Conservation (phyloP, 2,113 vertebrate species). For the Cyanoderma ruficeps region DNA sequence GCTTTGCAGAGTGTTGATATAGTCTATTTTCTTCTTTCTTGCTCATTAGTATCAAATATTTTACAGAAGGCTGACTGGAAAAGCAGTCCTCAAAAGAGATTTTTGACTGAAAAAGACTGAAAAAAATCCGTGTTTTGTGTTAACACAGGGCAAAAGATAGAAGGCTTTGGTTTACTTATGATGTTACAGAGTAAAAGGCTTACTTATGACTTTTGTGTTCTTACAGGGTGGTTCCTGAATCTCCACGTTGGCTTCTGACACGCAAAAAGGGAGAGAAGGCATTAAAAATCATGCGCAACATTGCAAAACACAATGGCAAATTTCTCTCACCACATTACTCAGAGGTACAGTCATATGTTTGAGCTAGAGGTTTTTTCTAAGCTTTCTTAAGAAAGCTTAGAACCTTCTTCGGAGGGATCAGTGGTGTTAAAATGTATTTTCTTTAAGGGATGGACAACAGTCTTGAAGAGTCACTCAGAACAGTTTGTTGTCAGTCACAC, state of each 20-base stretch:
- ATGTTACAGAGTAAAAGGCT: background rate
- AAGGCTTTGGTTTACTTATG: background rate
- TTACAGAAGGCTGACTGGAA: background rate
- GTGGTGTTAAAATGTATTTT: background rate
- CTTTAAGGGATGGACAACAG: background rate
- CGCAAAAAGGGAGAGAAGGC: conserved; percentile 84
- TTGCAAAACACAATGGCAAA: conserved; percentile 89
- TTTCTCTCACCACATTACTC: conserved; percentile 77
- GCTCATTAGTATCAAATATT: background rate
- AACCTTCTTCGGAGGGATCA: background rate
- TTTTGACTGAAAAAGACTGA: background rate
- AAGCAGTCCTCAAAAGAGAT: background rate
- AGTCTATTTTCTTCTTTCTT: background rate
- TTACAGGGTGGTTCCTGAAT: conserved; percentile 90
- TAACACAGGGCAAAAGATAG: background rate
- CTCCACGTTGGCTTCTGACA: conserved; percentile 94
- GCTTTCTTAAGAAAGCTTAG: background rate
- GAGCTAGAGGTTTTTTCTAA: background rate
- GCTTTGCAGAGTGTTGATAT: background rate
- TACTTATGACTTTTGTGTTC: background rate
- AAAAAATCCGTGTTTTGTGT: background rate
- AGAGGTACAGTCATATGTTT: conserved; percentile 75
- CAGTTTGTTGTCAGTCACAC: background rate
- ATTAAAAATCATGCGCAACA: conserved; percentile 79
- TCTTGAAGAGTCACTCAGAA: background rate